These are phyloP conservation scores for Phorcus lineatus DNA, from an alignment of 2,888 invertebrate species.

Conservation along the genomic window DNA sequence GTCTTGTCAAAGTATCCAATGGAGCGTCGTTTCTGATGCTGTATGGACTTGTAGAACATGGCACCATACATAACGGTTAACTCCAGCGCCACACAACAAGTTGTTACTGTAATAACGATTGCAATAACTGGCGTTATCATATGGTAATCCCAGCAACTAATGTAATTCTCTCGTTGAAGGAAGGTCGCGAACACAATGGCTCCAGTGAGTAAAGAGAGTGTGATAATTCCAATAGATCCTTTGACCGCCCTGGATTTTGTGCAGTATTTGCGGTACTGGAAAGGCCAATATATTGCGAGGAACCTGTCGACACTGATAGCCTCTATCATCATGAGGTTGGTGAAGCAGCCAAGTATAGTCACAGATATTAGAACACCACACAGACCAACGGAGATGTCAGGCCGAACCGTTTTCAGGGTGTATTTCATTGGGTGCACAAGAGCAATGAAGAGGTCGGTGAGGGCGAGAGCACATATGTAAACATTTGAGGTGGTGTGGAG, in stretches of 20 bases:
- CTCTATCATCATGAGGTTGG: not conserved
- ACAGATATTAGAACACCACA: not conserved
- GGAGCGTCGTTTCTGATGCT: not conserved
- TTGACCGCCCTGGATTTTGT: not conserved
- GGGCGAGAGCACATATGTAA: not conserved
- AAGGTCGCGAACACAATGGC: not conserved
- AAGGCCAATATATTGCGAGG: not conserved
- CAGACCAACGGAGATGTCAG: not conserved
- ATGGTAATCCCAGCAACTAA: not conserved
- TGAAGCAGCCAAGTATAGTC: not conserved
- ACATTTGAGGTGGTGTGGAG: not conserved
- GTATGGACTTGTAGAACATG: not conserved
- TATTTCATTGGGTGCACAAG: not conserved
- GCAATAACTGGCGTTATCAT: not conserved
- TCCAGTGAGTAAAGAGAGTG: not conserved
- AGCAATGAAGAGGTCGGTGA: not conserved
- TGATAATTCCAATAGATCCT: not conserved
- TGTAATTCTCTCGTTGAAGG: not conserved
- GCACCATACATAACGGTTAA: not conserved
- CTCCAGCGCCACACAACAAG: not conserved
- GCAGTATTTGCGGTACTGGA: not conserved
- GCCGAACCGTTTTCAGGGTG: not conserved
- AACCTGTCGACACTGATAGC: not conserved
- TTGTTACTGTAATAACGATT: not conserved
- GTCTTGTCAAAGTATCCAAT: not conserved